These are phyloP conservation scores for Podocnemis expansa DNA, from an alignment of 2,113 vertebrate genomes.

Conservation along the genomic window DNA sequence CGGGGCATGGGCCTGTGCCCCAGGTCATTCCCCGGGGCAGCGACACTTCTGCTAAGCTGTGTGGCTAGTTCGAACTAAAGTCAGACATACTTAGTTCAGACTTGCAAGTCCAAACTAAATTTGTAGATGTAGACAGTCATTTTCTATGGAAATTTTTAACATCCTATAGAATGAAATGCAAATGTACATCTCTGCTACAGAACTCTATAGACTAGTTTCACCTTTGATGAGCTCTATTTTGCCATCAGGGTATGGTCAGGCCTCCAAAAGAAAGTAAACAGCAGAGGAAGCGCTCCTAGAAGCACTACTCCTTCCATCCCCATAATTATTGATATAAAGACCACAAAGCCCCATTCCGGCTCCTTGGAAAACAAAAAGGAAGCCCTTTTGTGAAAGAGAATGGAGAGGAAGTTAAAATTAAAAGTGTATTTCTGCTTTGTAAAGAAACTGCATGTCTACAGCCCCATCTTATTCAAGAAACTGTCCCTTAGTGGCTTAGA, in stretches of 20 bases:
- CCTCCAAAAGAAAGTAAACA: background rate
- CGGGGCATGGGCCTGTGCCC: no score
- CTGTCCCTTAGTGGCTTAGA: background rate
- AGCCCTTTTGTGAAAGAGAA: background rate
- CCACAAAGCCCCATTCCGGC: background rate
- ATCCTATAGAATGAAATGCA: background rate
- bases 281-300: background rate
- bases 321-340: background rate
- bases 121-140: no score
- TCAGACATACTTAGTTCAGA: no score
- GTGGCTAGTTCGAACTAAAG: no score
- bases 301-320: background rate
- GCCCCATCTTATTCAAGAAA: background rate
- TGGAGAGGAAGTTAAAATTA: background rate
- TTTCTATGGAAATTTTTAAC: background rate
- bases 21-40: no score
- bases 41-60: no score
- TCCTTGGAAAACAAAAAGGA: background rate
- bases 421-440: background rate
- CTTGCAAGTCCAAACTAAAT: no score
- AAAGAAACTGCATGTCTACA: background rate
- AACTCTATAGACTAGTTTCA: background rate
- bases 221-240: background rate
- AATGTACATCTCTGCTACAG: background rate
- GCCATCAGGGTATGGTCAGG: background rate